Evolutionary conservation across 2,888 invertebrate genomes (phyloP), one percentile per base, ranked within the genome.

Genomic region (Disparrhopalites patrizii): DNA sequence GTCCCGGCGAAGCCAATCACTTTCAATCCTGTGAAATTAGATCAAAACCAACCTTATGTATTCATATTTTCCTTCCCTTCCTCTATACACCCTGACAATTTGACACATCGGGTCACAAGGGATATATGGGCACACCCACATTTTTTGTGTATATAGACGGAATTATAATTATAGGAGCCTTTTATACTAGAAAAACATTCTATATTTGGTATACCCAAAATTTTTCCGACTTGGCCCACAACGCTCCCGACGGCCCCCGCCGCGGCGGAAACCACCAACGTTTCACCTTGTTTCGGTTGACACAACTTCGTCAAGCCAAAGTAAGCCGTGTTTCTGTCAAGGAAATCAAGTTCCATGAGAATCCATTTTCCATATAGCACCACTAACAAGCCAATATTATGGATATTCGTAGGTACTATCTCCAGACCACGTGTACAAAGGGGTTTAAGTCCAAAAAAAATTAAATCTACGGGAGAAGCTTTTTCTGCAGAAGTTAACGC

Each of bases 151-250:
- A n/a, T n/a, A n/a, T n/a, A n/a, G n/a, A n/a, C n/a, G n/a, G 15
- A 36, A 56, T 47, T 27, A 40, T 27, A 58, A 38, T 38, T 23
- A 58, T 13, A 23, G 27, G 30, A 13, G n/a, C 5, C 38, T 47
- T 8, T 2, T 27, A 43, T 36, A 20, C 20, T 23, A 25, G n/a
- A n/a, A 15, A 23, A 23, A 13, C 27, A 52, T 52, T 23, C 27
- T 50, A 27, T n/a, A 27, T 38, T 25, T 55, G 20, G 15, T 30
- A 31, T 80, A 81, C 84, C 87, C 78, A 86, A 82, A 56, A 86
- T 83, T 80, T 90, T 90, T 1, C 85, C 90, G 69, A 91, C 86
- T 81, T 90, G 90, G 1, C 89, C 90, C 31, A 89, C 90, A 57
- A 86, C 83, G 66, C 84, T 86, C 5, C 90, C 90, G 18, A 90